Evolutionary conservation across 2,797 vertebrate species (phyloP), one percentile per base, ranked within the genome.

Genomic region (Lacerta viridis): DNA sequence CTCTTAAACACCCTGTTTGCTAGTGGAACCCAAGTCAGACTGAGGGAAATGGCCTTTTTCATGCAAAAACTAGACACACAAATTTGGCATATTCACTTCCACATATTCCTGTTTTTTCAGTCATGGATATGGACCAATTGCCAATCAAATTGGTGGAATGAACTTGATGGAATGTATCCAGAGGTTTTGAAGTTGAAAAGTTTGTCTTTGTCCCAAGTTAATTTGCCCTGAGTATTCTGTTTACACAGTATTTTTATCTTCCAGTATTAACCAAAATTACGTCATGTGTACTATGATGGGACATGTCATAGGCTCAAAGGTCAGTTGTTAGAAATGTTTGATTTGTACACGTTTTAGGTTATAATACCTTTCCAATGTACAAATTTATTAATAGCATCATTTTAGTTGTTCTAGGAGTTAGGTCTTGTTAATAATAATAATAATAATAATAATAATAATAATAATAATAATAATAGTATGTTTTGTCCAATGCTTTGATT

Each of bases 211-310:
- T 59, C 17, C 69, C 46, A 55, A 20, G n/a, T 74, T 50, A 20
- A 29, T 15, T 55, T 55, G n/a, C n/a, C 78, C 5, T 80, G 55
- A 18, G 55, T 27, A 29, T 7, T 86, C 41, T 59, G 46, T 80
- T 87, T 80, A 39, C 77, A 61, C 75, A 78, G n/a, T 27, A 7
- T 59, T 72, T 17, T 80, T 55, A 41, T 5, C 46, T 87, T 87
- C 77, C 17, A 41, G 15, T 61, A 39, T 27, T 80, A 69, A 50
- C 23, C 46, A 55, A 13, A 50, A 69, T 79, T 55, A 69, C 9
- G 27, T 69, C 36, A 80, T 36, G 2, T 18, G n/a, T 50, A 50
- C 20, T 55, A 18, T 29, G 7, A 50, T 69, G 23, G 46, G 66
- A 86, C 2, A 86, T 36, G 69, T 68, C 76, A 86, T 13, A 79